These are phyloP conservation scores for Mesembrinibis cayennensis DNA, from an alignment of 2,113 vertebrate species.

Conservation along the genomic window DNA sequence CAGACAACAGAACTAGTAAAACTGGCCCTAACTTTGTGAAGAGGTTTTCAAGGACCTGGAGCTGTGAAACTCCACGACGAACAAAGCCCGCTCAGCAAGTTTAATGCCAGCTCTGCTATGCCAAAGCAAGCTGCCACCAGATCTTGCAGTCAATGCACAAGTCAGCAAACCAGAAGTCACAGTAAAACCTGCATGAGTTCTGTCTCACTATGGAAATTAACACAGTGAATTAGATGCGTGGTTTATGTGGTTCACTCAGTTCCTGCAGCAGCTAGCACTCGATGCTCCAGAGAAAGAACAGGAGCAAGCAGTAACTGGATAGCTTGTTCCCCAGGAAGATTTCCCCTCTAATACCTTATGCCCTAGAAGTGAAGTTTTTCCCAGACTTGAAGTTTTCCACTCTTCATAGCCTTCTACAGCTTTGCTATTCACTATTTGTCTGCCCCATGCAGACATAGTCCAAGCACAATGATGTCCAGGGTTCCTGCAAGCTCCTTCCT, in stretches of 20 bases:
- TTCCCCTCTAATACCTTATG: neutral
- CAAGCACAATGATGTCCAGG: neutral
- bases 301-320: neutral
- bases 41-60: neutral
- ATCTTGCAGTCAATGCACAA: neutral
- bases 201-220: neutral
- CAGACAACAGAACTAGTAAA: neutral
- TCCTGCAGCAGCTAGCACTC: neutral
- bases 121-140: neutral
- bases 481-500: neutral
- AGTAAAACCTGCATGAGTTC: neutral
- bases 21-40: neutral
- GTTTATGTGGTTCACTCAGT: neutral
- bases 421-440: neutral
- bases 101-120: neutral
- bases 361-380: neutral
- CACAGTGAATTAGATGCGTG: neutral
- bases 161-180: neutral
- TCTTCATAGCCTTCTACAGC: neutral
- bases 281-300: neutral
- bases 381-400: neutral
- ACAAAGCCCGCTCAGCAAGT: neutral
- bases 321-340: neutral
- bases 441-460: neutral
- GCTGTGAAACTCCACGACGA: neutral